Base-by-base conservation (phyloP, 2,113 vertebrate genomes). In the Delphinapterus leucas region DNA sequence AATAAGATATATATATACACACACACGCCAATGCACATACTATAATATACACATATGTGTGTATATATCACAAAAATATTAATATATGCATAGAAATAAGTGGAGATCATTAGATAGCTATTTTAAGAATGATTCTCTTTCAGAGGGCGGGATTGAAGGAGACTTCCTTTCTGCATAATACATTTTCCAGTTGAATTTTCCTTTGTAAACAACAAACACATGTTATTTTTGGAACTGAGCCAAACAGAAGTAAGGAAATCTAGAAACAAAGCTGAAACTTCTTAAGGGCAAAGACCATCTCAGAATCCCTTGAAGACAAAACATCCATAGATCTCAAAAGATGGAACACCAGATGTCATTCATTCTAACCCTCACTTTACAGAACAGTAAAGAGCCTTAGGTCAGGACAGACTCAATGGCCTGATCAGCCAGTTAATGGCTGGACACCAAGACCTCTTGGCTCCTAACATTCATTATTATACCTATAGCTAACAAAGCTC, bases 51-150 rank as follows among this genome's bases (percentile, higher is more conserved):
- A 41, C 4, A 89, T 9, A 55, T 12, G 14, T 38, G 28, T 49
- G 23, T 33, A 61, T 41, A 12, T 41, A 83, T 77, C 28, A 85
- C 41, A 65, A 87, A 82, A 68, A 79, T 44, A 53, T 41, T 15
- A 67, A 68, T 65, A 94, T 20, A 68, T 44, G 10, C 63, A 89
- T 5, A 95, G 17, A 81, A 88, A n/a, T 89, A 84, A 91, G 17
- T 70, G 10, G 6, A 93, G 49, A 93, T 53, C 65, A 88, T 80
- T 96, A 74, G 38, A 74, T 67, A 80, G 61, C 88, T 95, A 85
- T 76, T 88, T 96, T 95, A 93, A 84, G 60, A 93, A 58, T 44
- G 65, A 89, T 58, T 93, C 5, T 85, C 36, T 90, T n/a, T 82
- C 94, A 91, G 60, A 71, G 36, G n/a, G 11, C 61, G 8, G 65